Evolutionary conservation across 2,797 vertebrate species (phyloP).

Genomic region (Centropyge bicolor): DNA sequence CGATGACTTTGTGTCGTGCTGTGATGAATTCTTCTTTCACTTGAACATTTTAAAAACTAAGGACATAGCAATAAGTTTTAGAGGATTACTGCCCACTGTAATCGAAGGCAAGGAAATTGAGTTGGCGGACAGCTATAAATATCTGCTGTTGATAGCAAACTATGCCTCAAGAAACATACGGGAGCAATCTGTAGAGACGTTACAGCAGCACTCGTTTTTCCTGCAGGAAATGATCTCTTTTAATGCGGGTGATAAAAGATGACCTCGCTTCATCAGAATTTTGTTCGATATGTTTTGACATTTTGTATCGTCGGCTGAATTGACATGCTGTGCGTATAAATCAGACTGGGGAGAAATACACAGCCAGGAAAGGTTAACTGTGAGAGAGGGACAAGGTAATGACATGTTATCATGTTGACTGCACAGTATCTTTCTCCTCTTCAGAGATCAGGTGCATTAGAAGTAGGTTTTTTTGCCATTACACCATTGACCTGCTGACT

Average conservation of each 20-base stretch:
- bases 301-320: conserved; percentile 16
- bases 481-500: background rate
- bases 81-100: conserved; percentile 53
- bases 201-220: conserved; percentile 8
- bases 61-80: conserved; percentile 35
- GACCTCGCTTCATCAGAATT: conserved; percentile 46
- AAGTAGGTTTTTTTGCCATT: background rate
- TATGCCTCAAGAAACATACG: conserved; percentile 26
- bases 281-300: conserved; percentile 57
- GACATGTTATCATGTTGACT: conserved; percentile 29
- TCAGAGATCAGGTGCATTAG: background rate
- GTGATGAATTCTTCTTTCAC: conserved; percentile 41
- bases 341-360: conserved; percentile 38
- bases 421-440: background rate
- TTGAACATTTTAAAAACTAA: conserved; percentile 47
- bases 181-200: conserved; percentile 36
- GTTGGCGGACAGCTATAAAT: conserved; percentile 59
- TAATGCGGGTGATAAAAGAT: conserved; percentile 56
- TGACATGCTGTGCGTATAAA: conserved; percentile 41
- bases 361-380: conserved; percentile 41
- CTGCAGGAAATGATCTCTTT: conserved; percentile 48
- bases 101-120: conserved; percentile 59
- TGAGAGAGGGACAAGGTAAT: conserved; percentile 19
- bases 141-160: conserved; percentile 46
- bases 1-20: conserved; percentile 24